These are phyloP conservation scores for Lamproptera curius DNA, from an alignment of 2,888 invertebrate genomes.

Conservation along the genomic window DNA sequence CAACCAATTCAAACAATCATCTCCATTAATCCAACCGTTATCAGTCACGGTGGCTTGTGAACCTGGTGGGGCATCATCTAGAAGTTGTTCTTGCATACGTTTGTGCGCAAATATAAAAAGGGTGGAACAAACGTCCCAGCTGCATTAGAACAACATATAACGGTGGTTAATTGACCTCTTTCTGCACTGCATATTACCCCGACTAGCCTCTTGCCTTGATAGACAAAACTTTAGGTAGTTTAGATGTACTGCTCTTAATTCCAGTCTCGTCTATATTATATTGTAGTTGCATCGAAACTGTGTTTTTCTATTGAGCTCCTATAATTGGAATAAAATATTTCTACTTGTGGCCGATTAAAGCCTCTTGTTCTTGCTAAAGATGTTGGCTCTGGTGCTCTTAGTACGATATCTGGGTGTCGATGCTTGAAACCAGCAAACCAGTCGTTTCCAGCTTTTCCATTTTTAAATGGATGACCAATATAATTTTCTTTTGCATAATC, in stretches of 20 bases:
- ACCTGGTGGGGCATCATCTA: constrained; percentile 31
- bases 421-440: constrained; percentile 27
- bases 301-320: too few species aligned
- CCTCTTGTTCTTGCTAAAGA: too few species aligned
- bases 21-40: too few species aligned
- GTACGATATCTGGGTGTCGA: too few species aligned
- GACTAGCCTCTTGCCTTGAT: constrained; percentile 20
- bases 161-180: too few species aligned
- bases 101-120: background rate
- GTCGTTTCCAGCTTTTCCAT: constrained; percentile 25
- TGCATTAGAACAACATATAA: too few species aligned
- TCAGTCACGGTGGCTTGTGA: too few species aligned
- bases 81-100: constrained; percentile 10
- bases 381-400: too few species aligned
- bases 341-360: constrained; percentile 24
- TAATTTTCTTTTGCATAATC: too few species aligned
- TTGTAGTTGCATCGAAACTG: too few species aligned
- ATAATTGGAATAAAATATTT: constrained; percentile 22
- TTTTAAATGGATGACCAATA: constrained; percentile 24
- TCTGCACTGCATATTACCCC: background rate
- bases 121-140: constrained; percentile 5
- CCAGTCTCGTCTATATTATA: constrained; percentile 16
- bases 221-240: constrained; percentile 22
- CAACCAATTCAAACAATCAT: background rate
- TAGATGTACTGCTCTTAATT: constrained; percentile 16